Evolutionary conservation across 1,140 invertebrate genomes (phyloP).

Genomic region (Papilio glaucus): DNA sequence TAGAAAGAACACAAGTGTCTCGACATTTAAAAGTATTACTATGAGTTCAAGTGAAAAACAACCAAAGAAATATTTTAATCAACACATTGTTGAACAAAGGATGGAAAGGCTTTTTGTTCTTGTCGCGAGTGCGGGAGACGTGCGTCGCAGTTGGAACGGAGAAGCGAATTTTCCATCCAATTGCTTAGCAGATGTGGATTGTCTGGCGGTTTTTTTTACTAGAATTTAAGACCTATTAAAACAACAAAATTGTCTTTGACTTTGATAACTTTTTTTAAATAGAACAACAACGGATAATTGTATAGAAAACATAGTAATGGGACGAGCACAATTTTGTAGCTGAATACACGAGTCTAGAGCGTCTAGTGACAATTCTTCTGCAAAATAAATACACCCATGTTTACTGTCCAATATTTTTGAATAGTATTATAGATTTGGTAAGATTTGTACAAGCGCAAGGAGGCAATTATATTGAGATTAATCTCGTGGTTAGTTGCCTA

Average conservation of each 20-base stretch:
- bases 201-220: background rate
- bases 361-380: too few species aligned
- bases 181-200: conserved; percentile 39
- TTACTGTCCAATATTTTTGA: background rate
- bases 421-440: conserved; percentile 12
- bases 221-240: conserved; percentile 14
- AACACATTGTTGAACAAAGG: conserved; percentile 37
- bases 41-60: conserved; percentile 36
- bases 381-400: too few species aligned
- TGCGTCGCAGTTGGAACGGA: background rate
- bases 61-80: conserved; percentile 36
- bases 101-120: conserved; percentile 16
- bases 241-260: background rate
- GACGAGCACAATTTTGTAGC: too few species aligned
- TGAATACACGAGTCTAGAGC: too few species aligned
- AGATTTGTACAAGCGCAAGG: conserved; percentile 39
- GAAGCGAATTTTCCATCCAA: conserved; percentile 38
- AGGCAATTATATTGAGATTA: conserved; percentile 75
- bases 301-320: too few species aligned
- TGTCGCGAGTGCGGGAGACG: background rate
- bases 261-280: background rate
- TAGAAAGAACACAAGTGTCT: conserved; percentile 32
- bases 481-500: conserved; percentile 75
- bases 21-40: conserved; percentile 36
- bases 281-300: background rate